Conservation (phyloP, 2,113 vertebrate genomes). For the Nothobranchius furzeri region DNA sequence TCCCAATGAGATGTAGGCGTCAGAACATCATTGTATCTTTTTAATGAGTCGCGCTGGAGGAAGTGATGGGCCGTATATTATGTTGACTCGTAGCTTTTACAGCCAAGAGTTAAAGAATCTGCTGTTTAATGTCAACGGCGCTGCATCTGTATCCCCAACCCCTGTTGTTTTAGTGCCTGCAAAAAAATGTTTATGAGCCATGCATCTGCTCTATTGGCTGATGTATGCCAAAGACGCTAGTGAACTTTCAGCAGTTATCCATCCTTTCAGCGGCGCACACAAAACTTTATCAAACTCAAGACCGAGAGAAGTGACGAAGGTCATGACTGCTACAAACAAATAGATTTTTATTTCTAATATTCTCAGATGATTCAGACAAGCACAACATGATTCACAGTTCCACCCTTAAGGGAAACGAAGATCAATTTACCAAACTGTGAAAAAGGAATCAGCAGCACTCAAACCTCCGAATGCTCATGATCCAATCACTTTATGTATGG, state of each 20-base stretch:
- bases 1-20: not conserved
- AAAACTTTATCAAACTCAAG: not conserved
- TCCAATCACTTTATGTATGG: slow-evolving; percentile 35
- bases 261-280: slow-evolving; percentile 1
- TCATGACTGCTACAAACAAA: not conserved
- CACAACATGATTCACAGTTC: not conserved
- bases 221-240: slow-evolving; percentile 9
- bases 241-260: slow-evolving; percentile 9
- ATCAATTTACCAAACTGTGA: slow-evolving; percentile 3
- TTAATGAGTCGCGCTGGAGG: not conserved
- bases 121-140: slow-evolving; percentile 30
- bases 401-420: slow-evolving; percentile 6
- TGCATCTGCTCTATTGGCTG: slow-evolving; percentile 33
- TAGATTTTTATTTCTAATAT: not conserved
- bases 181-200: slow-evolving; percentile 40
- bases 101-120: slow-evolving; percentile 42
- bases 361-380: not conserved
- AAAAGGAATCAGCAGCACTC: slow-evolving; percentile 31
- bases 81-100: slow-evolving; percentile 39
- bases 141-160: slow-evolving; percentile 7
- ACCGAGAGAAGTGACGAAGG: not conserved
- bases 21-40: not conserved
- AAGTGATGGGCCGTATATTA: not conserved
- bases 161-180: slow-evolving; percentile 34
- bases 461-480: slow-evolving; percentile 32